Evolutionary conservation across 2,888 invertebrate species (phyloP).

Genomic region (Tineola bisselliella): DNA sequence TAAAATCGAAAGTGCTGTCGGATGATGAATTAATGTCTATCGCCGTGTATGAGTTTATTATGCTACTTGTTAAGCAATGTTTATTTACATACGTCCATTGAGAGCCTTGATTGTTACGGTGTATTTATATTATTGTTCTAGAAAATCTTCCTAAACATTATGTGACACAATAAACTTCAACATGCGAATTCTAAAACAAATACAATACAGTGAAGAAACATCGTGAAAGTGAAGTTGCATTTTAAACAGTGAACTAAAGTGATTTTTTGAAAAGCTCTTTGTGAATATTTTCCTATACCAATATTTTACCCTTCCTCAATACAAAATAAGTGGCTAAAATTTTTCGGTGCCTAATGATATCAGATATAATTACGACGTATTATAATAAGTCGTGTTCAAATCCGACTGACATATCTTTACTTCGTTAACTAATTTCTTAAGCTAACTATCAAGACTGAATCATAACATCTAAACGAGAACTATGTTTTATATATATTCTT

Average conservation of each 20-base stretch:
- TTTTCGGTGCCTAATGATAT: slow-evolving; percentile 1
- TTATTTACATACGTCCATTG: background rate
- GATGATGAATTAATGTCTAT: background rate
- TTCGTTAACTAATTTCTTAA: slow-evolving; percentile 32
- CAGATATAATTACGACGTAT: background rate
- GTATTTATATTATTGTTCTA: background rate
- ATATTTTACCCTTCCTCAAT: background rate
- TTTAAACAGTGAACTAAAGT: slow-evolving; percentile 3
- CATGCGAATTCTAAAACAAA: background rate
- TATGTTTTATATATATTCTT: background rate
- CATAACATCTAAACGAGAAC: slow-evolving; percentile 22
- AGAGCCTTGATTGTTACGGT: background rate
- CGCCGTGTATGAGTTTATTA: background rate
- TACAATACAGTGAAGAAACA: background rate
- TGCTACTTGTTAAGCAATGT: background rate
- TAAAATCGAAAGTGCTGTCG: background rate
- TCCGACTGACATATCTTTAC: slow-evolving; percentile 50
- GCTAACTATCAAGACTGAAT: slow-evolving; percentile 51
- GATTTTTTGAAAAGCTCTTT: slow-evolving; percentile 1
- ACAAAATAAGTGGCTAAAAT: background rate
- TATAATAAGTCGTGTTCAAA: background rate
- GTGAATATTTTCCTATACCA: background rate
- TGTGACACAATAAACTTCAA: background rate
- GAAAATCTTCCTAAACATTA: background rate
- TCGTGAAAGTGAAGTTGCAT: background rate